Base-by-base conservation (phyloP, 2,888 invertebrate genomes). In the Calliphora vomitoria region DNA sequence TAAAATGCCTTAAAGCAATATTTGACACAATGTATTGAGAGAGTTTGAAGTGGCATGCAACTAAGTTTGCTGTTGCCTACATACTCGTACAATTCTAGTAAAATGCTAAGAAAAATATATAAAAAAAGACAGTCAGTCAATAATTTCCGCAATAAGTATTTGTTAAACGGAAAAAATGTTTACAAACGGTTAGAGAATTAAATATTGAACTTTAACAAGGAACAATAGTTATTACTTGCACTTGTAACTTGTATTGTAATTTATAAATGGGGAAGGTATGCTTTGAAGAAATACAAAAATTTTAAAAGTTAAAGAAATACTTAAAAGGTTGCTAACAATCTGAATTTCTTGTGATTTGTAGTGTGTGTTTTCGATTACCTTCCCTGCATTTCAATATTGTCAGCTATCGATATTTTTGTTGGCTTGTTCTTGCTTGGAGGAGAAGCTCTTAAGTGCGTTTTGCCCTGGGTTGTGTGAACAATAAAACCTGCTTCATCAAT, bases 391-490 rank as follows among this genome's bases (percentile, higher is more conserved):
- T 60, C 31, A 60, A 60, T 25, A 58, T 58, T 25, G 58, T 35
- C 35, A 60, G 25, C 60, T 20, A 31, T 60, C 15, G 15, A 60
- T 31, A 31, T 60, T 31, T 31, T 31, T 60, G 31, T 31, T 60
- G 15, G 13, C 60, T 60, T 25, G 20, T 60, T 60, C 6, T 60
- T 31, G 60, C 1, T 8, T 31, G 25, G 55, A 60, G 6, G 31
- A 60, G 31, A 60, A 60, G 15, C 31, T 15, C 15, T 15, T 20
- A 31, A 60, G 60, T 60, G 60, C 18, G 31, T 92, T 90, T 92
- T 90, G 90, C 93, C 92, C 87, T 90, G 90, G 93, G 93, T 91
- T 93, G 92, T 93, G 93, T 93, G 93, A 93, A 93, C 93, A 93
- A 93, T 90, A 90, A n/a, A 90, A 90, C 89, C 89, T 90, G 90